Evolutionary conservation across 2,888 invertebrate species (phyloP).

Genomic region (Hoplodrina blanda): DNA sequence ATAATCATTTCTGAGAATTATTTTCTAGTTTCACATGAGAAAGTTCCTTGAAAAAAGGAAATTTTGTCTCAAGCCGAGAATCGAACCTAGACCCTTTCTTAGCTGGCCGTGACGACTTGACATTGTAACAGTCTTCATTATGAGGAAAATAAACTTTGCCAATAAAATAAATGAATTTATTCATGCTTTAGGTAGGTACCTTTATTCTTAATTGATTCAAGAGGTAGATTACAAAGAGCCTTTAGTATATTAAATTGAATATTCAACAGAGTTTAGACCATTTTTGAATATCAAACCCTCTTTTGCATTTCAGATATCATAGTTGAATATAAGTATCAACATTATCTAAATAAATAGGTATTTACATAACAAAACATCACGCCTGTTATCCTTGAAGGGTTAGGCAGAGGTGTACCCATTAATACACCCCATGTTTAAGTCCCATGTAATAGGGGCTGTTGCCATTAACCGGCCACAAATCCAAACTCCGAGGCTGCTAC

Average conservation of each 20-base stretch:
- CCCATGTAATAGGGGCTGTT: no score
- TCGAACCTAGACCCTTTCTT: background rate
- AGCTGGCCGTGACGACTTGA: no score
- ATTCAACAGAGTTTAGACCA: conserved; percentile 38
- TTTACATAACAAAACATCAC: background rate
- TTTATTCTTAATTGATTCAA: conserved; percentile 43
- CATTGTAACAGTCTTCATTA: conserved; percentile 6
- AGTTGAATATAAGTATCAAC: conserved; percentile 6
- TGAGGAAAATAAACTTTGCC: conserved; percentile 29
- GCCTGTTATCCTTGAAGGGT: no score
- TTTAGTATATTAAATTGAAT: conserved; percentile 38
- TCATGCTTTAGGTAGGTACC: conserved; percentile 17
- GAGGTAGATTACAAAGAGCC: conserved; percentile 34
- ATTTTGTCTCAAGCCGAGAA: background rate
- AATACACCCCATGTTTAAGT: no score
- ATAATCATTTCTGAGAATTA: no score
- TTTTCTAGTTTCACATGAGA: no score
- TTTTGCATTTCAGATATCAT: conserved; percentile 28
- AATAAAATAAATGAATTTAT: conserved; percentile 34
- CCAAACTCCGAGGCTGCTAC: no score
- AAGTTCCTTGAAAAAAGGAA: no score
- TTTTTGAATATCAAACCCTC: conserved; percentile 28
- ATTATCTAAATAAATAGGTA: background rate
- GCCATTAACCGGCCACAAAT: no score
- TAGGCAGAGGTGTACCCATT: no score